Conservation (phyloP, 2,113 vertebrate genomes). For the Lynx canadensis region DNA sequence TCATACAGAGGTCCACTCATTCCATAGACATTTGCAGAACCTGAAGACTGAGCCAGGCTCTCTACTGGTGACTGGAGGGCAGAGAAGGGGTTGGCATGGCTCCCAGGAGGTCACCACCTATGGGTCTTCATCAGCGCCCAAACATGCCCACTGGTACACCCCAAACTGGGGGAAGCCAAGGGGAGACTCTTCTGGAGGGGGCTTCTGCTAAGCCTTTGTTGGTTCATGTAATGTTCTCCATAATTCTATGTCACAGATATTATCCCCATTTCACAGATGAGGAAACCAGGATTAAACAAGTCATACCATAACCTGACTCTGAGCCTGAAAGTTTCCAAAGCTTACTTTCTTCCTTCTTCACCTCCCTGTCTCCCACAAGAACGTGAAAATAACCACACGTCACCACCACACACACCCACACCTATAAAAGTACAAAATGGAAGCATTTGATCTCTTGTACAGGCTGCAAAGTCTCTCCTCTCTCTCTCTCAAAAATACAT, state of each 20-base stretch:
- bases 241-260: background rate
- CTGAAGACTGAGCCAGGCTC: background rate
- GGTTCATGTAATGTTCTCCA: background rate
- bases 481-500: too few species aligned
- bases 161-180: background rate
- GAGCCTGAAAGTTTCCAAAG: background rate
- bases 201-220: background rate
- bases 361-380: background rate
- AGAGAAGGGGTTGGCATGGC: background rate
- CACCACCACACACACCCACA: background rate
- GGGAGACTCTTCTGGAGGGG: too few species aligned
- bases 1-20: background rate
- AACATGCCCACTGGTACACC: too few species aligned
- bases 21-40: background rate
- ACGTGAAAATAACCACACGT: background rate
- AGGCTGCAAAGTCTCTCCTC: background rate
- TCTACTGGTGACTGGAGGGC: background rate
- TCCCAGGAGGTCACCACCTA: background rate
- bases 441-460: background rate
- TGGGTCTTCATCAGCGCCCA: fast-evolving
- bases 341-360: background rate
- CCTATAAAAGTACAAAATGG: background rate
- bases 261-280: background rate
- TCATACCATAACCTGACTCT: background rate
- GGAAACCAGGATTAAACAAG: background rate